Base-by-base conservation (phyloP, 2,888 invertebrate species). In the Lasioglossum pauxillum region DNA sequence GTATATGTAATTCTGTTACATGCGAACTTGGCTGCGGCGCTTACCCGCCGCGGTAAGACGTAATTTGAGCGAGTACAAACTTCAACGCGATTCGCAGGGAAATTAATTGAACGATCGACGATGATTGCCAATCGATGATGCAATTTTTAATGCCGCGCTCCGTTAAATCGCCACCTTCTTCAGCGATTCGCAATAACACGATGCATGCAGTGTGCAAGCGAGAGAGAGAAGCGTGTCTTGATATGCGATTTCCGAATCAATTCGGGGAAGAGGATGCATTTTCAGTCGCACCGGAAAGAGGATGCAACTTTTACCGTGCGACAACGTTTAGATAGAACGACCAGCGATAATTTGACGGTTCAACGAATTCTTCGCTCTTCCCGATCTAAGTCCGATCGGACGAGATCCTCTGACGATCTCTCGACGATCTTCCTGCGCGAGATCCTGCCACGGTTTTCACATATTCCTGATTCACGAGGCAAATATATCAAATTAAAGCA, bases 251-350 rank as follows among this genome's bases (percentile, higher is more conserved):
- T 80, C 85, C 72, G 82, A 84, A 84, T 85, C 83, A 82, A 75
- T 90, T 89, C 90, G 75, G 31, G 35, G 90, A 91, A 91, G 44
- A 57, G n/a, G 12, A 57, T 57, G 41, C 72, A 23, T 84, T 75
- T 64, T 31, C 57, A n/a, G 57, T n/a, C 76, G 69, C 49, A 73
- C 85, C 82, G 91, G 86, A 87, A 86, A 74, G 80, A 84, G 78
- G 89, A 90, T 89, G 86, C 75, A 82, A 84, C 67, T 83, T 82
- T 87, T 83, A 73, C 76, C 57, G n/a, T 78, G 72, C 44, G 83
- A 75, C 80, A 84, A 85, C 75, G 78, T 73, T 72, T 67, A 80
- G 82, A 90, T 87, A 89, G 64, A 46, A 69, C 12, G 23, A 53
- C 53, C n/a, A 46, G 57, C 12, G 57, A 41, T 38, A n/a, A 46